Evolutionary conservation across 64 coral and sea anemone genomes (phyloP).

Genomic region (Astreopora myriophthalma): DNA sequence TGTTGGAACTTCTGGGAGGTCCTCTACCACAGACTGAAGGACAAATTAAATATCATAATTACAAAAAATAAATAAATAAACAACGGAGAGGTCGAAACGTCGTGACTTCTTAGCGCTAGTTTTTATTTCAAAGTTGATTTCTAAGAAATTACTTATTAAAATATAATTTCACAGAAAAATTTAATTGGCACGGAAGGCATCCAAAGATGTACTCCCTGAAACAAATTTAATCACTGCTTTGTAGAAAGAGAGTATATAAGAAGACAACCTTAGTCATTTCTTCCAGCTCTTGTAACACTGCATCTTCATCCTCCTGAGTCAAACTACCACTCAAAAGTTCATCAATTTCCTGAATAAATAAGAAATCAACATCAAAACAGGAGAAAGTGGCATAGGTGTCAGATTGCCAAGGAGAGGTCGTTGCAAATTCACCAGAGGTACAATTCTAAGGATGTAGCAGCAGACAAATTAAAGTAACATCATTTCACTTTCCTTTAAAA

Average conservation of each 20-base stretch:
- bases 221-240: not conserved
- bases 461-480: no score
- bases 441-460: no score
- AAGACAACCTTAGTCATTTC: constrained; percentile 83
- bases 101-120: no score
- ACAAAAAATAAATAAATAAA: not conserved
- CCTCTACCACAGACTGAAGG: constrained; percentile 62
- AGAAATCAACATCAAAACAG: not conserved
- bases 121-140: not conserved
- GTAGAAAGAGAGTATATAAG: not conserved
- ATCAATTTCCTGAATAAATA: constrained; percentile 88
- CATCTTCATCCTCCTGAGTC: constrained; percentile 96
- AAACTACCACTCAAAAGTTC: constrained; percentile 91
- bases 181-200: not conserved
- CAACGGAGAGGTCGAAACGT: not conserved
- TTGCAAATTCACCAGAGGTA: no score
- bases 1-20: constrained; percentile 86
- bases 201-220: not conserved
- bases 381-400: not conserved
- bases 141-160: not conserved
- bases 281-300: constrained; percentile 92
- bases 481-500: no score
- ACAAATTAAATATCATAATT: not conserved
- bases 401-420: not conserved
- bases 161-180: not conserved